These are phyloP conservation scores for Battus philenor DNA, from an alignment of 1,140 invertebrate genomes.

Conservation along the genomic window DNA sequence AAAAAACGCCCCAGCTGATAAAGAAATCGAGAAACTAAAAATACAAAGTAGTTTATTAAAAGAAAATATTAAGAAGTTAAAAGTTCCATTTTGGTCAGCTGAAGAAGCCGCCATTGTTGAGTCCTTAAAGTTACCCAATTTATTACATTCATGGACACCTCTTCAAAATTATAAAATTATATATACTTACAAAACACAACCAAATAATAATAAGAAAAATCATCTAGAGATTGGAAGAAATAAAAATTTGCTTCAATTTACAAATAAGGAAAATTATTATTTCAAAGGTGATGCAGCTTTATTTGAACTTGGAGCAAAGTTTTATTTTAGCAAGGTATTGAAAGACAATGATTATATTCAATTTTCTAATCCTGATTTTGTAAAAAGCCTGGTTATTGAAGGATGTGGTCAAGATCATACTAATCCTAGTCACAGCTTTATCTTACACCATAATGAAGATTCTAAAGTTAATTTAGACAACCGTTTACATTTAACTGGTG, in stretches of 20 bases:
- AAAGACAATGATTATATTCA: constrained; percentile 69
- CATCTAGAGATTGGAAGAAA: constrained; percentile 78
- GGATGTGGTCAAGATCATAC: constrained; percentile 79
- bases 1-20: constrained; percentile 44
- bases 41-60: constrained; percentile 75
- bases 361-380: constrained; percentile 82
- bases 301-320: constrained; percentile 79
- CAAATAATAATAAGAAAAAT: constrained; percentile 40
- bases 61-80: constrained; percentile 78
- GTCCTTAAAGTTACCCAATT: constrained; percentile 80
- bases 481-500: constrained; percentile 80
- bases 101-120: constrained; percentile 78
- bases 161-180: constrained; percentile 55
- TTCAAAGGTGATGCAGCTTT: constrained; percentile 78
- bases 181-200: constrained; percentile 55
- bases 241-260: constrained; percentile 77
- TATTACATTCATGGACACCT: constrained; percentile 80
- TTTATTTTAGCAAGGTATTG: constrained; percentile 73
- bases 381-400: constrained; percentile 81
- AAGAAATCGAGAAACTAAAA: constrained; percentile 72
- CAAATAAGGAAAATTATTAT: constrained; percentile 78
- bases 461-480: constrained; percentile 65
- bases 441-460: constrained; percentile 74
- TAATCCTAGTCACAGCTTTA: constrained; percentile 73
- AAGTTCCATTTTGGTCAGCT: constrained; percentile 76